Conservation (phyloP, 2,888 invertebrate species). For the Coecobrya sp. region DNA sequence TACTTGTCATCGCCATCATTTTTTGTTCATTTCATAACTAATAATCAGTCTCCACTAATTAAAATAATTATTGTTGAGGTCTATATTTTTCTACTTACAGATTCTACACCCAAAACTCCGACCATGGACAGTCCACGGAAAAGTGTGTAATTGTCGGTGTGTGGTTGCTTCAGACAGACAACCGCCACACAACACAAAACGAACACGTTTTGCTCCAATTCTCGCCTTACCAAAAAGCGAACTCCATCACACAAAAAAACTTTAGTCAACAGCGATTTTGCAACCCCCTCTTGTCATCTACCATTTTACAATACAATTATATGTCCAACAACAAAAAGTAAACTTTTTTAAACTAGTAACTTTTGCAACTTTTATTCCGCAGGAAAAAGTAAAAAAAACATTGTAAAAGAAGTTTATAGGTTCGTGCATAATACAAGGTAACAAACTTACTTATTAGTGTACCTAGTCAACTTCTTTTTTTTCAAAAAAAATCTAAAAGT, state of each 20-base stretch:
- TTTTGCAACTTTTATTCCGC: constrained; percentile 14
- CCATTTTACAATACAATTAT: constrained; percentile 26
- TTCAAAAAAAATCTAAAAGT: not conserved
- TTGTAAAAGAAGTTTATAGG: not conserved
- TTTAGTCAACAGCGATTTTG: not conserved
- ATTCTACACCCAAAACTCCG: not conserved
- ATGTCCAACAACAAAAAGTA: not conserved
- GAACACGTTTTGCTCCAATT: not conserved
- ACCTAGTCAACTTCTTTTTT: not conserved
- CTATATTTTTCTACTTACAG: not conserved
- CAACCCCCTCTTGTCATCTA: not conserved
- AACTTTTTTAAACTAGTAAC: constrained; percentile 16
- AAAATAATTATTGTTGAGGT: not conserved
- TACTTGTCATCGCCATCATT: not conserved
- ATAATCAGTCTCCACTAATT: not conserved
- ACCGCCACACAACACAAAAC: no score
- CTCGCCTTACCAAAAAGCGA: not conserved
- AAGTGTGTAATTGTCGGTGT: not conserved
- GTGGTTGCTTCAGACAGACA: not conserved
- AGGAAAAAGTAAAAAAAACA: not conserved
- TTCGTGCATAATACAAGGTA: not conserved
- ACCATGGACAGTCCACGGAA: not conserved
- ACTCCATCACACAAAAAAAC: not conserved
- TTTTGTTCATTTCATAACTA: not conserved
- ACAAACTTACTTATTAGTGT: constrained; percentile 9